These are phyloP conservation scores for Poeciliopsis paucimaculata DNA, from an alignment of 2,797 vertebrate species.

Conservation along the genomic window DNA sequence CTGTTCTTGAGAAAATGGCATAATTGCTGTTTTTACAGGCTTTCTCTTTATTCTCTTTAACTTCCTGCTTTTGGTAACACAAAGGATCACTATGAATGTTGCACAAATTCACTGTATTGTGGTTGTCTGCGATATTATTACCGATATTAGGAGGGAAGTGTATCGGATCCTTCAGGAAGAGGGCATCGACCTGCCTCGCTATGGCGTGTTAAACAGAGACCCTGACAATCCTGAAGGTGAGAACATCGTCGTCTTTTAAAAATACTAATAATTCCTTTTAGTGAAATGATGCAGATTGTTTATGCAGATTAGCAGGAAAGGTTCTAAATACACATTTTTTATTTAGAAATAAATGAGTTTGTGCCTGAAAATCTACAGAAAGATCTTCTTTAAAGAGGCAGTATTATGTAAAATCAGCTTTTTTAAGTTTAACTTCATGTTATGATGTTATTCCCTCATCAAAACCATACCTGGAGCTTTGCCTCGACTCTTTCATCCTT, in stretches of 20 bases:
- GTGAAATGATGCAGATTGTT: neutral
- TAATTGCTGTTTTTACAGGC: neutral
- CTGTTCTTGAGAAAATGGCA: neutral
- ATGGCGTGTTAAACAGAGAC: constrained; percentile 94
- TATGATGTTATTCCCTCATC: too few species aligned
- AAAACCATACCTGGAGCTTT: too few species aligned
- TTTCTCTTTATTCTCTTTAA: neutral
- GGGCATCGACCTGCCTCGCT: constrained; percentile 95
- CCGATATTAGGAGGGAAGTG: constrained; percentile 88
- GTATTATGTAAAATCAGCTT: too few species aligned
- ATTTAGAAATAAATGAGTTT: neutral
- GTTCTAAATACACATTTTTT: neutral
- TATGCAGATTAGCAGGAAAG: neutral
- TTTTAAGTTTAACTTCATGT: too few species aligned
- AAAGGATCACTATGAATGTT: neutral
- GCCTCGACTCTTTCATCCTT: too few species aligned
- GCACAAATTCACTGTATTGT: neutral
- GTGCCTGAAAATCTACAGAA: neutral
- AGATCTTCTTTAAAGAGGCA: neutral
- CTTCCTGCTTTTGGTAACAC: neutral
- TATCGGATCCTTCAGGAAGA: constrained; percentile 96
- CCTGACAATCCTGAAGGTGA: constrained; percentile 92
- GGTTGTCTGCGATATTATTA: constrained; percentile 8
- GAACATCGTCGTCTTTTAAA: neutral
- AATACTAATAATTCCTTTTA: neutral